These are phyloP conservation scores for Cirrhinus mrigala DNA, from an alignment of 2,797 vertebrate species.

Conservation along the genomic window DNA sequence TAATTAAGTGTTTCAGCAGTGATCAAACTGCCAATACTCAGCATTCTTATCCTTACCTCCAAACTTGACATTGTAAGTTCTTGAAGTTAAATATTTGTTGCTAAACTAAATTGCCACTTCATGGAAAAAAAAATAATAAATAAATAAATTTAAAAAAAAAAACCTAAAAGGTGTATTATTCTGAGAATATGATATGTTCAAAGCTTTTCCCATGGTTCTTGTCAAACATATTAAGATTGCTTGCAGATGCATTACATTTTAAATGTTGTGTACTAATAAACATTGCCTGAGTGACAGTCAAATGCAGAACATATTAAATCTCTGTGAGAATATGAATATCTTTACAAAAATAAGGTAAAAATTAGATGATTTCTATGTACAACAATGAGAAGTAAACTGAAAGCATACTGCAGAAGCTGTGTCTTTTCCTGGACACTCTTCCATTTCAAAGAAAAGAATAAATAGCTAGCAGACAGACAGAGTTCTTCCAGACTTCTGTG, in stretches of 20 bases:
- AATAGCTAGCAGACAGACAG: slow-evolving; percentile 40
- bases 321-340: too few relatives aligned
- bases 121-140: too few relatives aligned
- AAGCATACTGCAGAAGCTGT: background rate
- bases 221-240: background rate
- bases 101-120: too few relatives aligned
- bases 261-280: background rate
- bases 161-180: too few relatives aligned
- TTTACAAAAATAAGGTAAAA: background rate
- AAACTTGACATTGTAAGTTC: too few relatives aligned
- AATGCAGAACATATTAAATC: background rate
- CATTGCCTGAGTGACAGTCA: background rate
- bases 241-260: background rate
- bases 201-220: background rate
- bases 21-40: too few relatives aligned
- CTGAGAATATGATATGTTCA: too few relatives aligned
- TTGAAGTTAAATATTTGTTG: too few relatives aligned
- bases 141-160: too few relatives aligned
- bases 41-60: too few relatives aligned
- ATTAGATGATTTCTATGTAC: background rate
- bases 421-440: slow-evolving; percentile 42
- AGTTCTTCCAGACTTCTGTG: slow-evolving; percentile 46
- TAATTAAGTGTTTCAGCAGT: too few relatives aligned
- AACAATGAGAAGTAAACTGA: background rate
- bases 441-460: slow-evolving; percentile 55